Evolutionary conservation across 2,888 invertebrate species (phyloP), one percentile per base, ranked within the genome.

Genomic region (Pseudeuparius sepicola): DNA sequence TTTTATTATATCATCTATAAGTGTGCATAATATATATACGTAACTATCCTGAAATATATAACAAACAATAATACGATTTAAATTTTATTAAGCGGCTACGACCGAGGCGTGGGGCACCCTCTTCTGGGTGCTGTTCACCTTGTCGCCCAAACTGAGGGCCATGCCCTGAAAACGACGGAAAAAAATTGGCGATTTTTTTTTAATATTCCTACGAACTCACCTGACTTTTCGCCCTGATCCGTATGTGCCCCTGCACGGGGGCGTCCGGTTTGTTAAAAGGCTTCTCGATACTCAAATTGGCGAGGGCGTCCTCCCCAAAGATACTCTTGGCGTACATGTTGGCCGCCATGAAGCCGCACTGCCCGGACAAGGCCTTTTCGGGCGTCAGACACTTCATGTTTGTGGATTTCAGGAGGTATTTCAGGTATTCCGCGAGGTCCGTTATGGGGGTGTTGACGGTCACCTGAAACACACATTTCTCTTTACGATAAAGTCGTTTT

Each of bases 331-430:
- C 97, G 68, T 98, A 99, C 74, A 99, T 79, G 61, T 99, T 99
- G 26, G 98, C 98, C 4, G 97, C 97, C 89, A 99, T 90, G 66
- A 99, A 98, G 4, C 97, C 97, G 64, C 98, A 99, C 51, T 97
- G 93, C 0, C 97, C 97, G 1, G 87, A 84, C 35, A 97, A 66
- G 1, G 93, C 92, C 78, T 93, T 92, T 54, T 94, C 93, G 0
- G 97, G 96, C 2, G 98, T 99, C 37, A 99, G 73, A 57, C 97
- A 96, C 58, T 92, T 92, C 97, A 99, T 98, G 62, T 99, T 99
- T 40, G 98, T 98, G 50, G 89, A 88, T 46, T 82, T 80, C 36
- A 97, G 68, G 32, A 99, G 68, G 57, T 96, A 93, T 41, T 83
- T 78, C 35, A 99, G 70, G 66, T 96, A 99, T 47, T 90, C 90